These are phyloP conservation scores for Apus apus DNA, from an alignment of 2,113 vertebrate species.

Conservation along the genomic window DNA sequence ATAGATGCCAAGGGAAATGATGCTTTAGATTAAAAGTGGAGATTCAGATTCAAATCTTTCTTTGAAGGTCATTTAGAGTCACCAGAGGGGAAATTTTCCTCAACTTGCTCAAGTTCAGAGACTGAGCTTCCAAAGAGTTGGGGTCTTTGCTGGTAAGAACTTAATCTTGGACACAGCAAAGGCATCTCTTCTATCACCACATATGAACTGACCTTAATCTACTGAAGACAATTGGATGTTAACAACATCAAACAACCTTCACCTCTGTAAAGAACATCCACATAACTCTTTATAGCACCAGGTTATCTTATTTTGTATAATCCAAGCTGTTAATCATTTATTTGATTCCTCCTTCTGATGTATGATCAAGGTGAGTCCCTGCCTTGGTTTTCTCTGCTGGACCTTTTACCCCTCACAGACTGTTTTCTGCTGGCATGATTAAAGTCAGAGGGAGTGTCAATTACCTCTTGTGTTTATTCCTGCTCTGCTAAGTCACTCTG, in stretches of 20 bases:
- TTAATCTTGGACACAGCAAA: rapidly evolving
- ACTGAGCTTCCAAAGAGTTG: not conserved
- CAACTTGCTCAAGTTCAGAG: not conserved
- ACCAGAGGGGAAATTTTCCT: not conserved
- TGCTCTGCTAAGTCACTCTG: not conserved
- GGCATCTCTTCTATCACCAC: not conserved
- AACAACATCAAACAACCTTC: not conserved
- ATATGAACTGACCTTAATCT: not conserved
- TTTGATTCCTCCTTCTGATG: not conserved
- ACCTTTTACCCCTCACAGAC: not conserved
- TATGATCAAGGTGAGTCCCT: not conserved
- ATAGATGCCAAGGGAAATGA: not conserved
- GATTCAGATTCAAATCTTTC: not conserved
- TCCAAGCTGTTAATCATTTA: not conserved
- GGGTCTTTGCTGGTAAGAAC: not conserved
- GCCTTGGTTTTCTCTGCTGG: not conserved
- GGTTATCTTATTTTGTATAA: not conserved
- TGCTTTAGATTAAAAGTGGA: not conserved
- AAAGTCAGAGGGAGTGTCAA: not conserved
- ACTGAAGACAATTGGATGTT: not conserved
- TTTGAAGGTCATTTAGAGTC: not conserved
- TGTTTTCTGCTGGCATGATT: not conserved
- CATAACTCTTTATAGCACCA: not conserved
- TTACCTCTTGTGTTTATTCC: not conserved
- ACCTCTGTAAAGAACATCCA: not conserved